Evolutionary conservation across 2,797 vertebrate genomes (phyloP).

Genomic region (Thaleichthys pacificus): DNA sequence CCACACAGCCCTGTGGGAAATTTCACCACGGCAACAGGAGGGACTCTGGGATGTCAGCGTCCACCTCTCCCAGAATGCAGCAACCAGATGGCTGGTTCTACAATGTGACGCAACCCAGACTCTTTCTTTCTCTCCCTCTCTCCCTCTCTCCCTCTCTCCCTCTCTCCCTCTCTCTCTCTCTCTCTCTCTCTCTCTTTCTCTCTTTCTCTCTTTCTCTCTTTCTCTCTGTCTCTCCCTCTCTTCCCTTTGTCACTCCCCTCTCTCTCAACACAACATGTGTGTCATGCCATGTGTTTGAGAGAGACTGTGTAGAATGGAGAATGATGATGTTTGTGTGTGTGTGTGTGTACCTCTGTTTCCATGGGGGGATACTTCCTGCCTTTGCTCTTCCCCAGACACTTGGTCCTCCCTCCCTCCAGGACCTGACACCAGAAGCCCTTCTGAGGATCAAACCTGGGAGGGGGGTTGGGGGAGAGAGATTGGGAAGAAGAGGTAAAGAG

Average conservation of each 20-base stretch:
- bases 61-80: constrained; percentile 4
- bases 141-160: background rate
- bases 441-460: constrained; percentile 90
- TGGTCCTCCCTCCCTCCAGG: constrained; percentile 92
- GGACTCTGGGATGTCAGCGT: constrained; percentile 36
- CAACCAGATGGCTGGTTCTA: constrained; percentile 31
- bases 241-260: background rate
- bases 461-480: constrained; percentile 10
- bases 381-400: constrained; percentile 96
- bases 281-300: background rate
- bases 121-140: background rate
- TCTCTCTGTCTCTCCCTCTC: background rate
- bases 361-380: constrained; percentile 92
- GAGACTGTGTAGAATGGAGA: background rate
- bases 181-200: background rate
- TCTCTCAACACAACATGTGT: background rate
- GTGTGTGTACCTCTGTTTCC: constrained; percentile 86
- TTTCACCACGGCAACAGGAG: constrained; percentile 39
- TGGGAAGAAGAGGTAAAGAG: background rate
- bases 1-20: constrained; percentile 47
- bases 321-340: constrained; percentile 16
- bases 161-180: background rate
- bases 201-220: background rate
- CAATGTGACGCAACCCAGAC: background rate
- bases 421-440: constrained; percentile 99